phyloP scores from a whole-genome alignment of 2,888 invertebrate genomes.

The Philereme transversata region DNA sequence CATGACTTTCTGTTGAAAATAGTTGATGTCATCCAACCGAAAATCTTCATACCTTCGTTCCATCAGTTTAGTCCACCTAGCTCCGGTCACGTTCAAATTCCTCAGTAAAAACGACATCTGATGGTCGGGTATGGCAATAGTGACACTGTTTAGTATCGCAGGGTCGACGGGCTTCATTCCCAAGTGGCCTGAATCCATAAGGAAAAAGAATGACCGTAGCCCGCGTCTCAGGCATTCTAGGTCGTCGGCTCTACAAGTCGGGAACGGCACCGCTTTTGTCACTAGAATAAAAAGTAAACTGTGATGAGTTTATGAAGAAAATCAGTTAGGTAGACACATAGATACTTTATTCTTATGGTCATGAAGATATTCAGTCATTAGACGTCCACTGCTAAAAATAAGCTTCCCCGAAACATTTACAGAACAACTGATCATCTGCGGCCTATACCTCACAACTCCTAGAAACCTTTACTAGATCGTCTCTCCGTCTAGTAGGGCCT shows the following conservation, averaged over 20 bases:
- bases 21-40: too few relatives aligned
- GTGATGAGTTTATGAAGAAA: too few relatives aligned
- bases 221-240: slow-evolving; percentile 71
- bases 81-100: slow-evolving; percentile 72
- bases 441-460: too few relatives aligned
- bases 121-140: slow-evolving; percentile 62
- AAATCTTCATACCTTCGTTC: slow-evolving; percentile 57
- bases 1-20: too few relatives aligned
- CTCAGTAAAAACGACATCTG: slow-evolving; percentile 67
- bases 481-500: too few relatives aligned
- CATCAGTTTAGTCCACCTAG: slow-evolving; percentile 68
- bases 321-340: too few relatives aligned
- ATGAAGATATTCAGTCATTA: too few relatives aligned
- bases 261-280: slow-evolving; percentile 65
- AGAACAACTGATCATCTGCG: too few relatives aligned
- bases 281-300: slow-evolving; percentile 42
- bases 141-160: slow-evolving; percentile 62
- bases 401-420: too few relatives aligned
- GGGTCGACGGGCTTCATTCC: slow-evolving; percentile 74
- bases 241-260: slow-evolving; percentile 65
- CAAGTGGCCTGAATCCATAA: slow-evolving; percentile 67
- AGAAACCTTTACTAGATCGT: too few relatives aligned
- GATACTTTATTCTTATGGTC: too few relatives aligned
- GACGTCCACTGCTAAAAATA: too few relatives aligned
- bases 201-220: slow-evolving; percentile 71